Conservation (phyloP, 1,140 invertebrate genomes). For the Drosophila ohnishii region DNA sequence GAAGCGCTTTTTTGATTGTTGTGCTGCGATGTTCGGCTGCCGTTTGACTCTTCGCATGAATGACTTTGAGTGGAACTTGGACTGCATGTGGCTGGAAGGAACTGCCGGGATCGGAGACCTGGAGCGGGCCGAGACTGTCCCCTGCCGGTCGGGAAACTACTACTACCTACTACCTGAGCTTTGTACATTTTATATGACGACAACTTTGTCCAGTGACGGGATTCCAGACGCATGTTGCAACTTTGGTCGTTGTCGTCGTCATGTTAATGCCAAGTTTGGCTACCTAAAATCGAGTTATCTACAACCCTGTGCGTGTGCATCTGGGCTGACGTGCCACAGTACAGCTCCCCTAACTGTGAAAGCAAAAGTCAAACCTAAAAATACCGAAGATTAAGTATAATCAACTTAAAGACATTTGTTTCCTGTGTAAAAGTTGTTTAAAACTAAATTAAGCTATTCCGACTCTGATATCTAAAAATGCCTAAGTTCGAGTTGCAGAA, state of each 20-base stretch:
- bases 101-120: not conserved
- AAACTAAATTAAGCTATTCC: not conserved
- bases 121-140: constrained; percentile 17
- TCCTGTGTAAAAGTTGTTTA: not conserved
- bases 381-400: not conserved
- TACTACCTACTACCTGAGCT: constrained; percentile 45
- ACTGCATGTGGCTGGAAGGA: constrained; percentile 37
- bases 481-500: not conserved
- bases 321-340: constrained; percentile 43
- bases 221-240: constrained; percentile 52
- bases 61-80: constrained; percentile 71
- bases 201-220: constrained; percentile 52
- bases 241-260: constrained; percentile 40
- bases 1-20: constrained; percentile 74
- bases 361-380: too few species aligned
- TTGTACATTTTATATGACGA: constrained; percentile 77
- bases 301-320: constrained; percentile 24
- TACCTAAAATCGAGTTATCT: constrained; percentile 62
- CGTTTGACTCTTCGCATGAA: constrained; percentile 75
- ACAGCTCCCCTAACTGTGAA: not conserved
- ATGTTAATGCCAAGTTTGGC: constrained; percentile 59
- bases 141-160: constrained; percentile 11
- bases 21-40: constrained; percentile 60
- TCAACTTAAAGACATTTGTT: not conserved
- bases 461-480: not conserved